Percentiles rank a stretch among this genome's conserved stretches.
phyloP scores from a whole-genome alignment of 2,797 vertebrate species.

The Urosaurus nigricauda region DNA sequence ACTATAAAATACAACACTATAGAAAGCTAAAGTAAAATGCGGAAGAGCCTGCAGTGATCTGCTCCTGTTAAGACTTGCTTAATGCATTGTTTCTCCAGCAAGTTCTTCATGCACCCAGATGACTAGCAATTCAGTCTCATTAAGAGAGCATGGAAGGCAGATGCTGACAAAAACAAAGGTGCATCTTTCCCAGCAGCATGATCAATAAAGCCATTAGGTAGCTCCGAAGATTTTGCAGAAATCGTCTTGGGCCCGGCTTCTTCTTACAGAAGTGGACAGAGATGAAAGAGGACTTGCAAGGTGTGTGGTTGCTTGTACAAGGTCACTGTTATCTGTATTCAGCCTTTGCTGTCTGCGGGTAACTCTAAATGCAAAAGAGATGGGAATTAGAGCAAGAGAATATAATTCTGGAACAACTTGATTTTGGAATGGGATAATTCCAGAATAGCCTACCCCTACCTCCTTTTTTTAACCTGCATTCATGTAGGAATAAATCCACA shows the following conservation, averaged over 20 bases:
- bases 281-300: not conserved
- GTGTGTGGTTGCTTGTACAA: not conserved
- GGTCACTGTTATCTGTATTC: not conserved
- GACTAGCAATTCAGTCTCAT: constrained; percentile 21
- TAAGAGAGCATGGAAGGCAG: constrained; percentile 13
- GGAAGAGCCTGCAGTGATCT: not conserved
- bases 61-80: not conserved
- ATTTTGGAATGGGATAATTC: not conserved
- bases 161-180: constrained; percentile 8
- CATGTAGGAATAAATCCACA: not conserved
- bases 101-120: constrained; percentile 4
- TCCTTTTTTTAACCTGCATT: not conserved
- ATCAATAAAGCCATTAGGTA: constrained; percentile 46
- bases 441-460: not conserved
- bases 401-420: not conserved
- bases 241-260: constrained; percentile 7
- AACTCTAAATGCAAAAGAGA: not conserved
- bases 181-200: constrained; percentile 19
- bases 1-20: too few relatives aligned
- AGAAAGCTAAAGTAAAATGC: too few relatives aligned
- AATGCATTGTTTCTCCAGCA: not conserved
- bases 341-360: not conserved
- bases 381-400: not conserved
- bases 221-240: constrained; percentile 28
- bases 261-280: constrained; percentile 3